phyloP scores from a whole-genome alignment of 2,113 vertebrate species.

The Rhabdomys dilectus region DNA sequence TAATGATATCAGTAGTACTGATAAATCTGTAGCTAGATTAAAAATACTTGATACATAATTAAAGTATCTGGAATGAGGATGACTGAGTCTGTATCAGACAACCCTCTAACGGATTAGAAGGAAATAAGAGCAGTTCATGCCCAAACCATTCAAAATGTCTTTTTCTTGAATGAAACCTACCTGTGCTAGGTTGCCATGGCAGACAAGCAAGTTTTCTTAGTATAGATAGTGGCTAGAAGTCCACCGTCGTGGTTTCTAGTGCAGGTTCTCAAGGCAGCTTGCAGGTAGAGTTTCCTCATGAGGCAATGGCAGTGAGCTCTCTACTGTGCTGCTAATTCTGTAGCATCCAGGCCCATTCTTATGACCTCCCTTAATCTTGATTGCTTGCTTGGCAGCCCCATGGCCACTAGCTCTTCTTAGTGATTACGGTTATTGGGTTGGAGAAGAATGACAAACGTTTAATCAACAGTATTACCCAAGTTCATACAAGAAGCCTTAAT shows the following conservation, averaged over 20 bases:
- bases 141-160: not conserved
- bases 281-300: no score
- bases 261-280: not conserved
- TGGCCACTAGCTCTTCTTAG: not conserved
- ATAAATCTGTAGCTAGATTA: not conserved
- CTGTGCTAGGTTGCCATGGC: not conserved
- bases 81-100: not conserved
- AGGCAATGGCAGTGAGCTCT: not conserved
- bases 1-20: not conserved
- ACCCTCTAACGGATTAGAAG: not conserved
- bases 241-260: not conserved
- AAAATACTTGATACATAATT: not conserved
- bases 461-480: not conserved
- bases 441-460: not conserved
- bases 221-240: not conserved
- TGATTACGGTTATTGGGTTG: not conserved
- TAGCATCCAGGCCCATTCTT: not conserved
- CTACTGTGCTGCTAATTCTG: not conserved
- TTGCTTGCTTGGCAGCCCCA: not conserved
- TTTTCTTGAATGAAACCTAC: not conserved
- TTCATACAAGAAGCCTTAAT: not conserved
- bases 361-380: not conserved
- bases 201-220: not conserved
- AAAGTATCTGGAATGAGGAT: not conserved
- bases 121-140: not conserved